Evolutionary conservation across 2,888 invertebrate genomes (phyloP).

Genomic region (Rhamnusium bicolor): DNA sequence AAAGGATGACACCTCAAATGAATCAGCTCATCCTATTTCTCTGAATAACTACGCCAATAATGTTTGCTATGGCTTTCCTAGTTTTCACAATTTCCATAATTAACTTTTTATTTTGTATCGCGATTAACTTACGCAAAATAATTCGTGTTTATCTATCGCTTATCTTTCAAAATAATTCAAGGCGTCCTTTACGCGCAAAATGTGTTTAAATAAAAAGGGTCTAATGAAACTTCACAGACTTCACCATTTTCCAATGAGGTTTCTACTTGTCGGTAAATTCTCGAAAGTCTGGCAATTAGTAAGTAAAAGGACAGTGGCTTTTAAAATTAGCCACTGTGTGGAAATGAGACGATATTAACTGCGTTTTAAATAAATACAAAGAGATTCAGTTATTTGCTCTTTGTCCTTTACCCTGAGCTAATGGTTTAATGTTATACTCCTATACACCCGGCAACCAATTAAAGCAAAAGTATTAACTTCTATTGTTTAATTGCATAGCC

Average conservation of each 20-base stretch:
- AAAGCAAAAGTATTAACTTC: neutral
- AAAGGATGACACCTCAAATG: too few relatives aligned
- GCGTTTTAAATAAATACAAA: conserved; percentile 44
- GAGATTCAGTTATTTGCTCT: conserved; percentile 39
- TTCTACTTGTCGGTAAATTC: neutral
- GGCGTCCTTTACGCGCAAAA: neutral
- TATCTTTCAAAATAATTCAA: neutral
- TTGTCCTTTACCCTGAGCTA: conserved; percentile 1
- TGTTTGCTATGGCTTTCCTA: too few relatives aligned
- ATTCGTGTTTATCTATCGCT: neutral
- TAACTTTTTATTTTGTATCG: too few relatives aligned
- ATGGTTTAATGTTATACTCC: neutral
- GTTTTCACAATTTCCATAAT: too few relatives aligned
- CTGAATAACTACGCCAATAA: too few relatives aligned
- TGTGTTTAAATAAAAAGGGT: neutral
- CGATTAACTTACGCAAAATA: neutral
- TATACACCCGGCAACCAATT: neutral
- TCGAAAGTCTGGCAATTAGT: conserved; percentile 33
- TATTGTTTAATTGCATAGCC: neutral
- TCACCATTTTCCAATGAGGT: neutral
- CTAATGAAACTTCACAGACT: neutral
- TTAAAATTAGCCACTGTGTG: conserved; percentile 36
- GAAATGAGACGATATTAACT: conserved; percentile 33
- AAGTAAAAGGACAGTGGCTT: conserved; percentile 36
- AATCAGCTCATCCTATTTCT: too few relatives aligned